Base-by-base conservation (phyloP, 1,140 invertebrate genomes). In the Riptortus pedestris region DNA sequence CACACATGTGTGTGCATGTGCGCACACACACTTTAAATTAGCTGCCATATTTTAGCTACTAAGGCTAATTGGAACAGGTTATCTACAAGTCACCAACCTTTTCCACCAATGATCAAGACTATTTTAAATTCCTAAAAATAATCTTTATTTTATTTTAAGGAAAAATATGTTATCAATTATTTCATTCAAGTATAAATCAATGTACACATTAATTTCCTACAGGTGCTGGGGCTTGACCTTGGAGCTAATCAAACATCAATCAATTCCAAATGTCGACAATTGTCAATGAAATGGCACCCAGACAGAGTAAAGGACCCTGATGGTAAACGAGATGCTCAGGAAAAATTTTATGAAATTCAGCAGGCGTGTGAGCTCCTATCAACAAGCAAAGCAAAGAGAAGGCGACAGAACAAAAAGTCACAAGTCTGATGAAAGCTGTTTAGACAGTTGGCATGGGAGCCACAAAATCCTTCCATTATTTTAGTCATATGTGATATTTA, bases 281-380 rank as follows among this genome's bases (percentile, higher is more conserved):
- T 97, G 0, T 92, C 90, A 0, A 82, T 86, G n/a, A 85, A 93
- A 73, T 85, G 86, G 75, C 94, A 98, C 78, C 94, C 94, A 0
- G 94, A 98, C 70, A 93, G 92, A 75, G 83, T 87, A 2, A 88
- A 89, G 72, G 86, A 90, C 68, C 79, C 81, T 0, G 73, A 75
- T 1, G 74, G 76, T 0, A 79, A 83, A 64, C 74, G 76, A 12
- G 77, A 75, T 5, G 91, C 90, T 1, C 87, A 95, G 72, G 85
- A 92, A 69, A 85, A 80, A 62, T 97, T 96, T 71, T 90, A 96
- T 77, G 89, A 96, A 71, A 91, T 96, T 66, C 91, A 96, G 72
- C 83, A 91, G 73, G 92, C 93, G 0, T 96, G 94, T 71, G 90
- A 93, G 70, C 86, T 89, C 26, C 75, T 96, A 0, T 94, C 91